A percentile compares a stretch with the other conserved stretches of the same genome.
Evolutionary conservation across 2,888 invertebrate species (phyloP).

Genomic region (Diadromus collaris): DNA sequence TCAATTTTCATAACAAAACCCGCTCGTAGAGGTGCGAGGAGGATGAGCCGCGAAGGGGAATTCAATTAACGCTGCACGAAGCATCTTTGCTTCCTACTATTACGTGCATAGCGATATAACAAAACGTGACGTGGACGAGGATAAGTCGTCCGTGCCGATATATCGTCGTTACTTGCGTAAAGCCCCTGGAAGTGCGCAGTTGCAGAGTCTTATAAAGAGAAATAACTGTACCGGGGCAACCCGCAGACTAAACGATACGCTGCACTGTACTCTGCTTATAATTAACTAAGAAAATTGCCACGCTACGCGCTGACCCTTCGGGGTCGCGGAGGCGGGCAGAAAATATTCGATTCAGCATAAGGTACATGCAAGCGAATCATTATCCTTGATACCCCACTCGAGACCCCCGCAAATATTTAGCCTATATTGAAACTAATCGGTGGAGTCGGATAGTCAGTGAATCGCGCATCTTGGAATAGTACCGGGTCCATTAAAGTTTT

Average conservation of each 20-base stretch:
- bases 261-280: background rate
- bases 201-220: slow-evolving; percentile 25
- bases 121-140: slow-evolving; percentile 3
- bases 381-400: slow-evolving; percentile 16
- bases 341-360: background rate
- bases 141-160: background rate
- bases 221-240: slow-evolving; percentile 2
- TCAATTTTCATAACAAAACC: slow-evolving; percentile 28
- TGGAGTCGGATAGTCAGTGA: slow-evolving; percentile 5
- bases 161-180: slow-evolving; percentile 46
- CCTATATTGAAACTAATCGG: slow-evolving; percentile 30
- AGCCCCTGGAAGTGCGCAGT: slow-evolving; percentile 51
- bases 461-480: slow-evolving; percentile 50
- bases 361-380: background rate
- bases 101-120: slow-evolving; percentile 5
- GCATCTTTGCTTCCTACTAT: slow-evolving; percentile 1
- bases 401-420: slow-evolving; percentile 14
- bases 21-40: slow-evolving; percentile 16
- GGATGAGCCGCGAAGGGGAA: background rate
- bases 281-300: background rate
- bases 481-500: slow-evolving; percentile 21
- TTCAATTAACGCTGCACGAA: background rate
- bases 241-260: background rate
- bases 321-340: background rate
- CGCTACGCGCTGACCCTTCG: background rate